These are phyloP conservation scores for Lamellibrachia satsuma DNA, from an alignment of 2,888 invertebrate genomes.

Conservation along the genomic window DNA sequence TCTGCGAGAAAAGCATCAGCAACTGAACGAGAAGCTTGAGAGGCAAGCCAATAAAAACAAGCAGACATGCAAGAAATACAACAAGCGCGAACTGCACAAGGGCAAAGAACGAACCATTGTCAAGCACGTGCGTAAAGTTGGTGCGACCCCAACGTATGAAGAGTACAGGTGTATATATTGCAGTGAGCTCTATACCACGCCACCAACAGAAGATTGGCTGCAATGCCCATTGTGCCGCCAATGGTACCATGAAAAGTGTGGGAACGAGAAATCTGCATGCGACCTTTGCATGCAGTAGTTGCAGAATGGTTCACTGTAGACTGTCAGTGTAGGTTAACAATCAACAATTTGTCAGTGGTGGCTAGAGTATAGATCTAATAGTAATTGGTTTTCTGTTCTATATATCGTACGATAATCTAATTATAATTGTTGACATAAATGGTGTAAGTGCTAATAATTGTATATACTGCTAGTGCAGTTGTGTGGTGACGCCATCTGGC, in stretches of 20 bases:
- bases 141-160: neutral
- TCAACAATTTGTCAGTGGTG: neutral
- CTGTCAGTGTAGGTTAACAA: neutral
- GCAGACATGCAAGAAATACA: neutral
- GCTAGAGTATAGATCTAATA: neutral
- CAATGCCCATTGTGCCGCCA: neutral
- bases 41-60: neutral
- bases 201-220: neutral
- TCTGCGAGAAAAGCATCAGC: neutral
- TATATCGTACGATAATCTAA: too few relatives aligned
- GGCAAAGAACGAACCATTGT: neutral
- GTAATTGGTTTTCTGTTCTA: neutral
- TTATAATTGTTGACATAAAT: too few relatives aligned
- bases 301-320: neutral
- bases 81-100: neutral
- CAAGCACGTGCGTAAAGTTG: neutral
- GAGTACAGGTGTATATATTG: neutral
- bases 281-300: neutral
- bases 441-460: too few relatives aligned
- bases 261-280: neutral
- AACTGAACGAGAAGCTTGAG: neutral
- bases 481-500: too few relatives aligned
- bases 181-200: neutral
- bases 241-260: neutral
- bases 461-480: too few relatives aligned